Conservation (phyloP, 2,888 invertebrate genomes). For the Acronicta psi region DNA sequence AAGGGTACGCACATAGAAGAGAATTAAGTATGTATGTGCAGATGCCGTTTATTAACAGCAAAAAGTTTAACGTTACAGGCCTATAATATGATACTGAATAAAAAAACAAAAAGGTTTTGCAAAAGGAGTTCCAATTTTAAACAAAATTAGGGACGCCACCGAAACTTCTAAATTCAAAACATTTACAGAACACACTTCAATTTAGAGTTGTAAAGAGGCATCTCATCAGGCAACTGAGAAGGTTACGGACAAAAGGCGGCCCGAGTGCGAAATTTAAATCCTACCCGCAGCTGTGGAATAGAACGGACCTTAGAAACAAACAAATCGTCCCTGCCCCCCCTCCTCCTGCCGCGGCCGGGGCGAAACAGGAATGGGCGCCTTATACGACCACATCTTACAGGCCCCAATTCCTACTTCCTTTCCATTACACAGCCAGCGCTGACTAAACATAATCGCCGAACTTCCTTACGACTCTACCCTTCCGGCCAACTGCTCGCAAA, state of each 20-base stretch:
- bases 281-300: slow-evolving; percentile 82
- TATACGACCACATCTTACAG: slow-evolving; percentile 88
- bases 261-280: slow-evolving; percentile 82
- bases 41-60: too few species aligned
- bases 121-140: slow-evolving; percentile 44
- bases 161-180: slow-evolving; percentile 59
- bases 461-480: slow-evolving; percentile 89
- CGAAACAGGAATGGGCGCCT: slow-evolving; percentile 79
- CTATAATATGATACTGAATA: too few species aligned
- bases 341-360: slow-evolving; percentile 50
- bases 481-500: slow-evolving; percentile 79
- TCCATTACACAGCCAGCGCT: slow-evolving; percentile 86
- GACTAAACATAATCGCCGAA: slow-evolving; percentile 89
- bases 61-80: too few species aligned
- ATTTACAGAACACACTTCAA: slow-evolving; percentile 76
- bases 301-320: slow-evolving; percentile 86
- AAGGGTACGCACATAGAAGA: too few species aligned
- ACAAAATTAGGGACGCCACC: slow-evolving; percentile 42
- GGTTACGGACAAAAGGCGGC: slow-evolving; percentile 79
- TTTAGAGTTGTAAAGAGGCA: slow-evolving; percentile 84
- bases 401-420: slow-evolving; percentile 89
- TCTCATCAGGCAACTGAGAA: slow-evolving; percentile 81
- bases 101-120: slow-evolving; percentile 38
- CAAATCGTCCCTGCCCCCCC: slow-evolving; percentile 76
- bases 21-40: too few species aligned